Evolutionary conservation across 2,888 invertebrate genomes (phyloP).

Genomic region (Phengaris alcon): DNA sequence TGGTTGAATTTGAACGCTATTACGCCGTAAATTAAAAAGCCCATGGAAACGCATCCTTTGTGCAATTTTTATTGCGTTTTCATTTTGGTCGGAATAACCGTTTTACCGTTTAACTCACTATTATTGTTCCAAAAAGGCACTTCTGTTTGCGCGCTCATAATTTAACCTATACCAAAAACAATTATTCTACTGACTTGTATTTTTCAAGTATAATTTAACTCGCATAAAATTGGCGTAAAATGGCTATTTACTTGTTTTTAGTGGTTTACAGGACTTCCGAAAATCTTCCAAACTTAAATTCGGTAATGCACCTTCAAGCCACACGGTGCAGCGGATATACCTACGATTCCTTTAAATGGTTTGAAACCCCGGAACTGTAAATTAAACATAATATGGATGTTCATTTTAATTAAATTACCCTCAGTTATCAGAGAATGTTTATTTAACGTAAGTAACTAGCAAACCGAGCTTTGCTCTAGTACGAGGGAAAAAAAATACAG

Average conservation of each 20-base stretch:
- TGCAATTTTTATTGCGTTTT: constrained; percentile 24
- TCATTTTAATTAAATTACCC: too few species aligned
- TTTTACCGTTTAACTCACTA: constrained; percentile 21
- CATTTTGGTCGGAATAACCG: constrained; percentile 18
- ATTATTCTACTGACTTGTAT: background rate
- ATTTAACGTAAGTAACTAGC: too few species aligned
- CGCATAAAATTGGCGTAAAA: background rate
- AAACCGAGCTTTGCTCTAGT: too few species aligned
- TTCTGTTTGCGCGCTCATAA: constrained; percentile 1
- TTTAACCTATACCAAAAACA: background rate
- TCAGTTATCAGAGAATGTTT: too few species aligned
- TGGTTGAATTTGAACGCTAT: constrained; percentile 25
- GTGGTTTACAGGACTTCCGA: background rate
- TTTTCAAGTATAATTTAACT: background rate
- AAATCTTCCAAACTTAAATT: too few species aligned
- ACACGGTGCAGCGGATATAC: too few species aligned
- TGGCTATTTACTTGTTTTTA: background rate
- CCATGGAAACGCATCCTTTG: constrained; percentile 28
- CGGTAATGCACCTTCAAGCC: too few species aligned
- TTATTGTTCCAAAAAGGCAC: constrained; percentile 21
- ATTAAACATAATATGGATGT: too few species aligned
- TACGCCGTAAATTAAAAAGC: constrained; percentile 32
- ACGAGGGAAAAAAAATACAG: too few species aligned
- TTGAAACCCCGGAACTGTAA: too few species aligned
- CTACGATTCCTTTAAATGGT: too few species aligned